Evolutionary conservation across 2,888 invertebrate genomes (phyloP).

Genomic region (Gnatocerus cornutus): DNA sequence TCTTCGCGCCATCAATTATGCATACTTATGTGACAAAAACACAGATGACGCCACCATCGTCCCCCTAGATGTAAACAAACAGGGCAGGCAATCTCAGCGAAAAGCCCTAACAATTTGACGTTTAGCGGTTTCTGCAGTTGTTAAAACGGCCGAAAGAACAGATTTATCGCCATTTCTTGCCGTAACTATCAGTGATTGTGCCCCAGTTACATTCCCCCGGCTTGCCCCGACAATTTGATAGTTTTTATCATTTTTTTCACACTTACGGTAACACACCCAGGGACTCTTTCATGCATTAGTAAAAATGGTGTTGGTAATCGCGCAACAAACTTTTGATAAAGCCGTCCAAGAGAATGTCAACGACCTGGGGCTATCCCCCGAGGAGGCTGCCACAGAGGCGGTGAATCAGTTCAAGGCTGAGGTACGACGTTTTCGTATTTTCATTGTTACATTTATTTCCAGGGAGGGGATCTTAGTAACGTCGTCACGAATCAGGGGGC

Average conservation of each 20-base stretch:
- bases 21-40: too few relatives aligned
- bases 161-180: too few relatives aligned
- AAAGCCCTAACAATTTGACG: background rate
- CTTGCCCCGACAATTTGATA: too few relatives aligned
- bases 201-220: too few relatives aligned
- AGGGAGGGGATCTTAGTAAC: slow-evolving; percentile 89
- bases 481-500: slow-evolving; percentile 73
- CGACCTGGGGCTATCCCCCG: slow-evolving; percentile 85
- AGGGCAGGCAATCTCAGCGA: background rate
- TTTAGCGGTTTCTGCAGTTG: background rate
- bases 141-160: background rate
- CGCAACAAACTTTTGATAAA: slow-evolving; percentile 90
- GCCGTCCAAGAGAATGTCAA: slow-evolving; percentile 90
- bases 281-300: slow-evolving; percentile 36
- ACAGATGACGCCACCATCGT: too few relatives aligned
- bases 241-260: too few relatives aligned
- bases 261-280: too few relatives aligned
- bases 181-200: too few relatives aligned
- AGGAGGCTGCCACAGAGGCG: slow-evolving; percentile 89
- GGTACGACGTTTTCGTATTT: too few relatives aligned
- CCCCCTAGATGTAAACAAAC: too few relatives aligned
- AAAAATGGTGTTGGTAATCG: slow-evolving; percentile 70
- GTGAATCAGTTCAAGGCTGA: slow-evolving; percentile 88
- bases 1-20: too few relatives aligned
- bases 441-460: background rate